Base-by-base conservation (phyloP, 1,140 invertebrate genomes). In the Pteromalus puparum region DNA sequence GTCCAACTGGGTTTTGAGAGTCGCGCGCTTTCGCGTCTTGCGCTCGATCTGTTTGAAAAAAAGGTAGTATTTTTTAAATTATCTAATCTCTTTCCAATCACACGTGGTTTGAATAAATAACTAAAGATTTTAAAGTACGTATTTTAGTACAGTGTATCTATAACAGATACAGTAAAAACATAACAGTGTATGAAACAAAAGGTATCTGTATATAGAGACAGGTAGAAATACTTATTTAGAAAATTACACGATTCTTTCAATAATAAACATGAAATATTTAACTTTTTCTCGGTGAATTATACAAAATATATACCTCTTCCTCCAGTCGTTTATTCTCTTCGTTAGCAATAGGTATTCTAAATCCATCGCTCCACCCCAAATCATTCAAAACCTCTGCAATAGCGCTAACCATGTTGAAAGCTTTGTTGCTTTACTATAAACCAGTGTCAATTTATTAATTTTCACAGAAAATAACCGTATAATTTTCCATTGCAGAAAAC, bases 271-370 rank as follows among this genome's bases (percentile, higher is more conserved):
- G 2, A 15, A 9, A 61, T n/a, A n/a, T n/a, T n/a, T n/a, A n/a
- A n/a, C n/a, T n/a, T n/a, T n/a, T n/a, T n/a, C n/a, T n/a, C n/a
- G n/a, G n/a, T n/a, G n/a, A n/a, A n/a, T n/a, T n/a, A n/a, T n/a
- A n/a, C n/a, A n/a, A n/a, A n/a, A n/a, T 70, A 70, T 76, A 90
- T 93, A 93, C 95, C 90, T 94, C 92, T 89, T 90, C 92, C 91
- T 97, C 95, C 18, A 96, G 91, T 87, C 87, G 90, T 90, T 95
- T 94, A 87, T 97, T 97, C 89, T 95, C 95, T 78, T 94, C 94
- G 92, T 96, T 96, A 6, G 96, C 95, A 24, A 96, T 93, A 6
- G 96, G 96, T 87, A 97, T 94, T 87, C 94, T 94, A 83, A 96
- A 96, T 18, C 96, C 96, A 87, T 95, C 94, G 79, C 93, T 93